Evolutionary conservation across 2,888 invertebrate species (phyloP).

Genomic region (Drosophila recens): DNA sequence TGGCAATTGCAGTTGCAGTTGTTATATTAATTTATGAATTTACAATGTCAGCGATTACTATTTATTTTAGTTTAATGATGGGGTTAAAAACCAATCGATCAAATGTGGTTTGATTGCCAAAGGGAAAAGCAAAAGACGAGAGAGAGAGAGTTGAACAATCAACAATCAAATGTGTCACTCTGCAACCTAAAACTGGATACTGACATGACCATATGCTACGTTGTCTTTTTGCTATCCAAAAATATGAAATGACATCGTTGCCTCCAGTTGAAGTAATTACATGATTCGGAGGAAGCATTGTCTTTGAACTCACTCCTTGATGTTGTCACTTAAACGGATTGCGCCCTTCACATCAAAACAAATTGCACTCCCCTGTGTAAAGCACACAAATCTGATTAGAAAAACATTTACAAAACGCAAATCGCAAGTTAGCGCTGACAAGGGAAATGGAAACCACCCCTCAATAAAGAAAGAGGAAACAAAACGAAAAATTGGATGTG

Average conservation of each 20-base stretch:
- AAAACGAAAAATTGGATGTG: constrained; percentile 62
- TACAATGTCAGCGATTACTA: constrained; percentile 72
- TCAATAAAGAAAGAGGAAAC: constrained; percentile 3
- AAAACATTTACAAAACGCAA: constrained; percentile 79
- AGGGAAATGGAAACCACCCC: constrained; percentile 38
- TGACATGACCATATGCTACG: constrained; percentile 28
- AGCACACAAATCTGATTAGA: constrained; percentile 76
- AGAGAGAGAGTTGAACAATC: constrained; percentile 3
- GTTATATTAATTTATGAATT: constrained; percentile 72
- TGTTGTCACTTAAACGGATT: constrained; percentile 70
- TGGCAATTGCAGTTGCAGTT: constrained; percentile 46
- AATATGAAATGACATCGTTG: constrained; percentile 8
- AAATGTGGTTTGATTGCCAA: constrained; percentile 48
- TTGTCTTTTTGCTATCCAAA: not conserved
- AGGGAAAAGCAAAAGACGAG: not conserved
- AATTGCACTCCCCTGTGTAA: constrained; percentile 72
- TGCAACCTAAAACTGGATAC: constrained; percentile 20
- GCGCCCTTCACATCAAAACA: constrained; percentile 75
- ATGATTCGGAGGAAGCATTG: constrained; percentile 37
- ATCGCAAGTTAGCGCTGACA: constrained; percentile 70
- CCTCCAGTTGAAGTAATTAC: constrained; percentile 61
- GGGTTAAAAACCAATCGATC: constrained; percentile 79
- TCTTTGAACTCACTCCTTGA: constrained; percentile 40
- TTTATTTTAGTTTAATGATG: constrained; percentile 69
- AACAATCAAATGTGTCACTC: constrained; percentile 46